phyloP scores from a whole-genome alignment of 1,140 invertebrate species.

The Drosophila tristis region DNA sequence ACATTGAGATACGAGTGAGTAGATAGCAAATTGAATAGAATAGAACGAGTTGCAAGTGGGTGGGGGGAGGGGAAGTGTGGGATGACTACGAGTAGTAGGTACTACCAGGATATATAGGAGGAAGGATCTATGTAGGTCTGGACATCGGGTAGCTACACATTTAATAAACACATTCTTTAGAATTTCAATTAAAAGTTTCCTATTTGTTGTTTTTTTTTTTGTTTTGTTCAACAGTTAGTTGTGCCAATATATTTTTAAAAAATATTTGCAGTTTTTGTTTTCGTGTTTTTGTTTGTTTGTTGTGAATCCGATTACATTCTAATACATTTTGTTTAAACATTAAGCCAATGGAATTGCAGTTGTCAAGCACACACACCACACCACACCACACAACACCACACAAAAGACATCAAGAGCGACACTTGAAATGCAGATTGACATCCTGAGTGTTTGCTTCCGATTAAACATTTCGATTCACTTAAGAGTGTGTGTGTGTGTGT shows the following conservation, averaged over 20 bases:
- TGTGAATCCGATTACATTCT: slow-evolving; percentile 38
- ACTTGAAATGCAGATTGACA: slow-evolving; percentile 66
- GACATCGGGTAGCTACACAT: slow-evolving; percentile 30
- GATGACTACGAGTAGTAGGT: not conserved
- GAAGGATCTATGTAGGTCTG: slow-evolving; percentile 1
- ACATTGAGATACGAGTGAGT: slow-evolving; percentile 49
- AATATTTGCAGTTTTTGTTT: slow-evolving; percentile 51
- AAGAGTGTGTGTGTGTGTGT: slow-evolving; percentile 7
- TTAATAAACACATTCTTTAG: slow-evolving; percentile 33
- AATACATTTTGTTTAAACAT: slow-evolving; percentile 34
- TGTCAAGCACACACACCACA: slow-evolving; percentile 48
- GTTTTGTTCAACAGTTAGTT: slow-evolving; percentile 47
- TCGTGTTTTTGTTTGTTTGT: slow-evolving; percentile 9
- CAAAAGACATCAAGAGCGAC: slow-evolving; percentile 44
- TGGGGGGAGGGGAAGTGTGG: not conserved
- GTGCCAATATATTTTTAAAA: slow-evolving; percentile 74
- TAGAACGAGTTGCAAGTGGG: slow-evolving; percentile 7
- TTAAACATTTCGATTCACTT: slow-evolving; percentile 12
- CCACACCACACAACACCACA: too few relatives aligned
- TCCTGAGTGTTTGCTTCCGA: slow-evolving; percentile 25
- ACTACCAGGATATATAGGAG: too few relatives aligned
- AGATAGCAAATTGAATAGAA: slow-evolving; percentile 30
- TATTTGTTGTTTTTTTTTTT: slow-evolving; percentile 11
- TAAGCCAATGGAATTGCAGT: slow-evolving; percentile 47
- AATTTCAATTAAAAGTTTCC: slow-evolving; percentile 26